Percentiles rank a stretch among this genome's conserved stretches.
These are phyloP conservation scores for Psittacula derbiana DNA, from an alignment of 2,797 vertebrate genomes.

Conservation along the genomic window DNA sequence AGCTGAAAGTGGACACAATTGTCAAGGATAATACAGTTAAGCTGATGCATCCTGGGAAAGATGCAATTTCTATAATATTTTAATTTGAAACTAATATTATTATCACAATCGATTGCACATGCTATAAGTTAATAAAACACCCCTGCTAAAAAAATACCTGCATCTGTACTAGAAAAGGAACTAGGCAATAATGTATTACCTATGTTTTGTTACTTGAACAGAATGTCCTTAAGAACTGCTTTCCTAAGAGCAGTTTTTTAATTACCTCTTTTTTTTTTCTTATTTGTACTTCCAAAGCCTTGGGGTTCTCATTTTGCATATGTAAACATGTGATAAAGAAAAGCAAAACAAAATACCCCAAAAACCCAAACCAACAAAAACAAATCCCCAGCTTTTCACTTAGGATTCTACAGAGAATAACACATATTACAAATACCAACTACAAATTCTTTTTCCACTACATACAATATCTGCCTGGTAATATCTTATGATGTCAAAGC, in stretches of 20 bases:
- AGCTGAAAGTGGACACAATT: neutral
- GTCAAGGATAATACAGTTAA: neutral
- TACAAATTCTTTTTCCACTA: neutral
- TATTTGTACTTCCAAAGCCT: neutral
- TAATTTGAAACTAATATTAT: neutral
- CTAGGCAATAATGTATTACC: neutral
- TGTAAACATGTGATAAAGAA: rapidly evolving
- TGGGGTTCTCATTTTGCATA: neutral
- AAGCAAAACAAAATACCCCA: neutral
- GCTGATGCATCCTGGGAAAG: neutral
- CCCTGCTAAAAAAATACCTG: neutral
- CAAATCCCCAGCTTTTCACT: neutral
- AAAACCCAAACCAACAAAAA: neutral
- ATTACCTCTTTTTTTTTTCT: neutral
- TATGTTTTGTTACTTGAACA: neutral
- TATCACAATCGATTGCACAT: neutral
- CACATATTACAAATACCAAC: neutral
- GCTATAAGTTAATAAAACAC: neutral
- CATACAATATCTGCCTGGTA: neutral
- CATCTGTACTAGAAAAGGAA: neutral
- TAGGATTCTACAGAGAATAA: neutral
- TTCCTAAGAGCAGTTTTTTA: neutral
- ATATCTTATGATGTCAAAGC: neutral
- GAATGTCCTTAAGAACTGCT: neutral
- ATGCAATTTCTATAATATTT: neutral